Evolutionary conservation across 1,140 invertebrate species (phyloP), one percentile per base, ranked within the genome.

Genomic region (Lordiphosa collinella): DNA sequence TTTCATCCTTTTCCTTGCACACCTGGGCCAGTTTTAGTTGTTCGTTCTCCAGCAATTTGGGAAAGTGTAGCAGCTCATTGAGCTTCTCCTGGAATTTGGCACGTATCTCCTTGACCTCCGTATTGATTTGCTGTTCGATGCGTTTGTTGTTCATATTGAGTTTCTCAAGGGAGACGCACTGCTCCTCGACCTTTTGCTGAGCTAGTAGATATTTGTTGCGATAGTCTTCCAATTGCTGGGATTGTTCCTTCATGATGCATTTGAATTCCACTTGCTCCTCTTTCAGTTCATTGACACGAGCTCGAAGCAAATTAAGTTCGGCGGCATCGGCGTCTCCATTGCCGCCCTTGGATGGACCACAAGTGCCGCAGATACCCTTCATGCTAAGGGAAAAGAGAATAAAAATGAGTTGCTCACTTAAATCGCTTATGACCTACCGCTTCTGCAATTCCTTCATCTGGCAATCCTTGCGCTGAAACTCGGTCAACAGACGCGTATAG

Each of bases 1-100:
- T 46, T 18, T 87, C 87, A 13, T 88, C 86, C 29, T 86, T 87
- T n/a, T 88, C 84, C 48, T 94, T 93, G 72, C 94, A 93, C 0
- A 91, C 90, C 76, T 95, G 93, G 64, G 94, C 93, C 5, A 94
- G 66, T 68, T 94, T 93, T 14, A 92, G 71, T 85, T 95, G 94
- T 1, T 93, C 94, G 37, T 93, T 91, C 74, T 94, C 94, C 35
- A 95, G 78, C 7, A 95, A 90, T 66, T 94, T 93, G 1, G 94
- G 94, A 8, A 94, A 90, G 0, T 94, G 93, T 0, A 92, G 91
- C 14, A 95, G 76, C 88, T 95, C 94, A 58, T 92, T 91, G 5
- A 95, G 88, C 86, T 95, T 94, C 66, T 94, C 93, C 91, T 95
- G 93, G 76, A 95, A 95, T 61, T 92, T 88, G 89, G 93, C 93